These are phyloP conservation scores for Epinotia ramella DNA, from an alignment of 2,888 invertebrate genomes.

Conservation along the genomic window DNA sequence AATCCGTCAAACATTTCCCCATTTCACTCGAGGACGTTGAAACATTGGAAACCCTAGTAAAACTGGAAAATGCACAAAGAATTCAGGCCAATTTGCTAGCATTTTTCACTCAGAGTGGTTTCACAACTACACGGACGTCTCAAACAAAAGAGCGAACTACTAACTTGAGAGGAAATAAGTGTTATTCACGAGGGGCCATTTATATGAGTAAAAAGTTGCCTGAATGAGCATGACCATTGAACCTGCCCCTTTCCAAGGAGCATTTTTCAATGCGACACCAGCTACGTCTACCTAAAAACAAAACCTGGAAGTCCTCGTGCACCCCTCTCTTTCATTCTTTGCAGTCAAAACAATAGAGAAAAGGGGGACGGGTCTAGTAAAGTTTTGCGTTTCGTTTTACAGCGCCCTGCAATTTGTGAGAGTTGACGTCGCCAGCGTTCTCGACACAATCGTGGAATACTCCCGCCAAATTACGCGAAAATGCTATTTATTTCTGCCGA, in stretches of 20 bases:
- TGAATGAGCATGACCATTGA: conserved; percentile 73
- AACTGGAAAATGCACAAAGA: conserved; percentile 32
- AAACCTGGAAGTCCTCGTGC: conserved; percentile 1
- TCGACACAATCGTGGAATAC: conserved; percentile 67
- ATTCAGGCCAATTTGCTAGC: conserved; percentile 41
- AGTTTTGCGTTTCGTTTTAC: conserved; percentile 63
- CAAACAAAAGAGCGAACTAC: conserved; percentile 46
- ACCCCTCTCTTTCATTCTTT: conserved; percentile 7
- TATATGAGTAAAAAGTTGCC: conserved; percentile 63
- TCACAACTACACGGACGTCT: conserved; percentile 33
- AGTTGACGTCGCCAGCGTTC: conserved; percentile 60
- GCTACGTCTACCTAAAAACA: conserved; percentile 28
- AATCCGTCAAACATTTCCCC: conserved; percentile 4
- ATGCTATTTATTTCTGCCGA: conserved; percentile 67
- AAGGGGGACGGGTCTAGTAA: background rate
- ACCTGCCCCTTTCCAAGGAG: conserved; percentile 60
- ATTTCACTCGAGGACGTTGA: conserved; percentile 12
- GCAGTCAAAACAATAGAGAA: conserved; percentile 3
- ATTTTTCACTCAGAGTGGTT: conserved; percentile 42
- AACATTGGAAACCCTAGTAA: conserved; percentile 4
- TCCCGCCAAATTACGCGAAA: conserved; percentile 68
- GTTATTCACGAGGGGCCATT: conserved; percentile 53
- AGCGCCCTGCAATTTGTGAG: conserved; percentile 72
- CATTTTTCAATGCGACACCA: conserved; percentile 24
- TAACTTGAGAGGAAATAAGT: conserved; percentile 48